Evolutionary conservation across 2,797 vertebrate genomes (phyloP).

Genomic region (Merluccius polli): DNA sequence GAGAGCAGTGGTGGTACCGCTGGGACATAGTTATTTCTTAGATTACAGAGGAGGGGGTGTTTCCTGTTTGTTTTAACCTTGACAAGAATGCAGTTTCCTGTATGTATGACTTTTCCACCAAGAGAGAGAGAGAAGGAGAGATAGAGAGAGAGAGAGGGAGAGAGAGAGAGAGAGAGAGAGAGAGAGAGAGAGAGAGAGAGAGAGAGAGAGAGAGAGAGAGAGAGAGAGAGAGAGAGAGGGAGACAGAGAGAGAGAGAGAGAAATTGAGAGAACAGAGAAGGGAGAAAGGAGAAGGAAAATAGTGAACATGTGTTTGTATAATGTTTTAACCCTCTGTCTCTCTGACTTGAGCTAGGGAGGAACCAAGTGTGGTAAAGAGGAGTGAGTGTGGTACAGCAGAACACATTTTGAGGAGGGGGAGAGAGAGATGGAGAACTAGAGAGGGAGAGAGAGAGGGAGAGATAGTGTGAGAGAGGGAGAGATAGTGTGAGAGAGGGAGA

Average conservation of each 20-base stretch:
- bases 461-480: neutral
- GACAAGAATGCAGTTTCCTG: conserved; percentile 30
- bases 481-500: conserved; percentile 25
- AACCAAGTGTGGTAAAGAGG: neutral
- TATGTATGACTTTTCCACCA: conserved; percentile 10
- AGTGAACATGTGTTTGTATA: neutral
- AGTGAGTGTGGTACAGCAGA: neutral
- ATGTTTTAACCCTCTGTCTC: neutral
- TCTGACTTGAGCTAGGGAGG: neutral
- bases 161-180: conserved; percentile 4
- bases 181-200: neutral
- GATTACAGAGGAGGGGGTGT: conserved; percentile 41
- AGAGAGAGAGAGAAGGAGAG: conserved; percentile 11
- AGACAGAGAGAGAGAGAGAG: conserved; percentile 15
- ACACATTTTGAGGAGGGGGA: neutral
- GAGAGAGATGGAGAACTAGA: too few relatives aligned
- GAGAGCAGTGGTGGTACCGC: neutral
- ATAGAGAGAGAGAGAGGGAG: conserved; percentile 8
- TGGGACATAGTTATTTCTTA: conserved; percentile 38
- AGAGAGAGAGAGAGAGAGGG: neutral
- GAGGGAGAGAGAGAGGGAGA: conserved; percentile 29
- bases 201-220: neutral
- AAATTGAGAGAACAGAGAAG: neutral
- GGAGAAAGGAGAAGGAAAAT: neutral
- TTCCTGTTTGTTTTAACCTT: conserved; percentile 55